These are phyloP conservation scores for Alitta virens DNA, from an alignment of 2,888 invertebrate genomes.

Conservation along the genomic window DNA sequence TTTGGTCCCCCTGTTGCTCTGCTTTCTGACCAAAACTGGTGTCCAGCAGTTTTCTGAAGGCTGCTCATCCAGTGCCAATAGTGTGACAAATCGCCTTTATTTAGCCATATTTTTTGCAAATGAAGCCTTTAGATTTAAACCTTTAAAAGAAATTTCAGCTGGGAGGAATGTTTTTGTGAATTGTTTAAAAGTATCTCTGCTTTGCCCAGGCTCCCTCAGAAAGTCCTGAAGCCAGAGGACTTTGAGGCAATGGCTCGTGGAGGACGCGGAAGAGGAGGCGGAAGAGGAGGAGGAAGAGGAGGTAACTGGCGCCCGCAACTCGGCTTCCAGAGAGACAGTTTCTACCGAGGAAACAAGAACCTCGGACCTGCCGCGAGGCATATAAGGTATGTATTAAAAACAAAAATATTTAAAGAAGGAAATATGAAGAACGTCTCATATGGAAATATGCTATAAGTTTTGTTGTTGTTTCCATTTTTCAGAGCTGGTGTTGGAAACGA, in stretches of 20 bases:
- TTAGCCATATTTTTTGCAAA: neutral
- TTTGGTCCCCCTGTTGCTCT: no score
- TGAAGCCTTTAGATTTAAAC: neutral
- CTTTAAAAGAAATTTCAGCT: neutral
- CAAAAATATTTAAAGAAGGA: no score
- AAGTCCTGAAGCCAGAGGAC: slow-evolving; percentile 77
- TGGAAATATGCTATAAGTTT: no score
- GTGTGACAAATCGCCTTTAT: no score
- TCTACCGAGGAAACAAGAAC: slow-evolving; percentile 31
- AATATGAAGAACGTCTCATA: no score
- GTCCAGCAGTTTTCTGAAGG: no score
- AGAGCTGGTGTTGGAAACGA: no score
- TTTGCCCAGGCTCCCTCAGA: slow-evolving; percentile 66
- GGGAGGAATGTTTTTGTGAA: neutral
- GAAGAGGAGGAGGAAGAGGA: neutral
- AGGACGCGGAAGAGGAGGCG: slow-evolving; percentile 11
- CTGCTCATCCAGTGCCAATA: no score
- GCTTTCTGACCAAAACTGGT: no score
- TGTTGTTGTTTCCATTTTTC: no score
- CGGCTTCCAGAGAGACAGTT: slow-evolving; percentile 48
- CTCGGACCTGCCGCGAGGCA: slow-evolving; percentile 7
- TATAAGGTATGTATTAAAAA: no score
- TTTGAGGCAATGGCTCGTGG: slow-evolving; percentile 54
- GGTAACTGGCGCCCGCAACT: slow-evolving; percentile 41
- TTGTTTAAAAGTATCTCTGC: neutral